Conservation (phyloP, 2,797 vertebrate species). For the Phalanger gymnotis region DNA sequence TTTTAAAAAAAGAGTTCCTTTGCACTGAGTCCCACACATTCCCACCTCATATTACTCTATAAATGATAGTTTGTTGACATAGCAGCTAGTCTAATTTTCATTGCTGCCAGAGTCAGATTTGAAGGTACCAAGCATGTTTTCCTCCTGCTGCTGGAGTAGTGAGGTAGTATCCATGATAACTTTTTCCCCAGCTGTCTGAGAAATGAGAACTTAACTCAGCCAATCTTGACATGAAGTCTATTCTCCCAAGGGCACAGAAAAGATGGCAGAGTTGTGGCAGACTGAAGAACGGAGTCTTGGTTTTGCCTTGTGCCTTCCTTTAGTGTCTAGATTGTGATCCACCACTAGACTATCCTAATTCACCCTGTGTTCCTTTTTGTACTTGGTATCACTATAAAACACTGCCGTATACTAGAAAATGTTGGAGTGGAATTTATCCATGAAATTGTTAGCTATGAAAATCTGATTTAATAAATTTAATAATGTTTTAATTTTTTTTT, state of each 20-base stretch:
- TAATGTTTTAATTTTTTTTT: background rate
- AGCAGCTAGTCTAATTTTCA: background rate
- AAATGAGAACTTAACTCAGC: background rate
- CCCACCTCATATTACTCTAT: background rate
- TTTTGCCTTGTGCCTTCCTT: background rate
- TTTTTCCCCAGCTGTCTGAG: background rate
- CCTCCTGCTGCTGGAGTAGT: background rate
- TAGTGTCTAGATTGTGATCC: background rate
- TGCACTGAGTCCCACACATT: background rate
- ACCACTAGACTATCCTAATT: background rate
- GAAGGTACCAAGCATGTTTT: background rate
- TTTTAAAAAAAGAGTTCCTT: background rate
- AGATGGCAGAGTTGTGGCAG: background rate
- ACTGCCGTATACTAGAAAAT: conserved; percentile 5
- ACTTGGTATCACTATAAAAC: conserved; percentile 4
- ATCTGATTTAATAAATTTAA: background rate
- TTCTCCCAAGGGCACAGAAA: background rate
- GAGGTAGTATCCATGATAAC: background rate
- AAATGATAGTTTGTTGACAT: background rate
- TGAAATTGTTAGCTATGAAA: background rate
- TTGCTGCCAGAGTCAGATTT: background rate
- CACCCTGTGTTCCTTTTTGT: background rate
- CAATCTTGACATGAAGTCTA: background rate
- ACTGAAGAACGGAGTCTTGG: background rate
- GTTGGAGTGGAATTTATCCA: background rate